Evolutionary conservation across 2,888 invertebrate genomes (phyloP).

Genomic region (Patella pellucida): DNA sequence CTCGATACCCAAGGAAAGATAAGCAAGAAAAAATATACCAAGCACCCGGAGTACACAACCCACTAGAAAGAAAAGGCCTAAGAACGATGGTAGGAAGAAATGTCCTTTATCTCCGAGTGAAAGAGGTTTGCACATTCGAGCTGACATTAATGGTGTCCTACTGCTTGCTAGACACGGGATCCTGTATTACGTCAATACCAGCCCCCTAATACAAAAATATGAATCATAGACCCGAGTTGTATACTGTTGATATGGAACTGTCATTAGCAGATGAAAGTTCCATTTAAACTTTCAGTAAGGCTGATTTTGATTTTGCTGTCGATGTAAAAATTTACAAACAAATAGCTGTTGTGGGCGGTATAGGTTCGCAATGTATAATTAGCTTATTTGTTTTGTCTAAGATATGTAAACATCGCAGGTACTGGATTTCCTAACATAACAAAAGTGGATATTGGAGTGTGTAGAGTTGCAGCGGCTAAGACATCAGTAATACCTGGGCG

Average conservation of each 20-base stretch:
- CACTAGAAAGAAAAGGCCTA: not conserved
- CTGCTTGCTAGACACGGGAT: not conserved
- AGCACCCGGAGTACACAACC: not conserved
- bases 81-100: not conserved
- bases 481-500: conserved; percentile 11
- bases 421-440: not conserved
- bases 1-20: not conserved
- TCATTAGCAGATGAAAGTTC: not conserved
- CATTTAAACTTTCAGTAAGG: not conserved
- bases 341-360: not conserved
- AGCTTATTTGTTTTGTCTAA: conserved; percentile 15
- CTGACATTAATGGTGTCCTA: not conserved
- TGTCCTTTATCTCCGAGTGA: not conserved
- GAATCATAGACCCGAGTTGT: not conserved
- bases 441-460: not conserved
- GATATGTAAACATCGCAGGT: not conserved
- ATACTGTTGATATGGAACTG: not conserved
- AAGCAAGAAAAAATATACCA: not conserved
- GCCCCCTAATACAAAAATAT: not conserved
- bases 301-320: not conserved
- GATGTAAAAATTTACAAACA: not conserved
- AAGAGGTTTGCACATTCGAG: not conserved
- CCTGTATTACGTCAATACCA: not conserved
- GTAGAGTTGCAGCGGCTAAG: conserved; percentile 2
- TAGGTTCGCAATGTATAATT: not conserved